A percentile compares a stretch with the other conserved stretches of the same genome.
phyloP scores from a whole-genome alignment of 2,113 vertebrate species.

The Pan troglodytes region NHGRI_mPanTro3-v2.1_pri NC_072407.2:76236501-76237000 shows the following conservation, averaged over 20 bases:
- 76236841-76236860: conserved; percentile 98
- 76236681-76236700: conserved; percentile 8
- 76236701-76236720: conserved; percentile 42
- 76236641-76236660: conserved; percentile 5
- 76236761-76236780: conserved; percentile 43
- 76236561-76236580: conserved; percentile 8
- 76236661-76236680: conserved; percentile 8
- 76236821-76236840: conserved; percentile 93
- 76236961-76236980: background rate
- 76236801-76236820: conserved; percentile 93
- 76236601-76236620: too few relatives aligned
- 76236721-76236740: conserved; percentile 43
- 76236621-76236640: too few relatives aligned
- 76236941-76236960: background rate
- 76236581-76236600: background rate
- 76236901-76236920: conserved; percentile 91
- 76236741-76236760: conserved; percentile 52
- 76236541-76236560: conserved; percentile 24
- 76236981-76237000: background rate
- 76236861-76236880: conserved; percentile 96
- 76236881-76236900: conserved; percentile 95
- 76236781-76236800: conserved; percentile 47
- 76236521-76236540: conserved; percentile 37
- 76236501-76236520: background rate
- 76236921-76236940: background rate